These are phyloP conservation scores for Crotalus horridus DNA, from an alignment of 2,113 vertebrate species.

Conservation along the genomic window DNA sequence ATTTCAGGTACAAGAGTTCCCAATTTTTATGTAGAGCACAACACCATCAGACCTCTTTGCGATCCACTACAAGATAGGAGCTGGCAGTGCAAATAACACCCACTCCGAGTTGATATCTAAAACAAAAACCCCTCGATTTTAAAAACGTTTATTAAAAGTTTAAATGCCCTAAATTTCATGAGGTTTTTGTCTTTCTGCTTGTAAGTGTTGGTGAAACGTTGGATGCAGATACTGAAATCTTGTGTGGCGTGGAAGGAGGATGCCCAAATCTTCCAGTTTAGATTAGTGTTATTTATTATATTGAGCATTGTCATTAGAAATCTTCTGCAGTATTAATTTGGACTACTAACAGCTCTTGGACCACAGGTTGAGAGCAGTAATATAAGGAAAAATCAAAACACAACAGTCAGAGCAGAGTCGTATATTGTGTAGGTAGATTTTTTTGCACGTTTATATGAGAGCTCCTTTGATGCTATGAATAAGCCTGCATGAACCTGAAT, in stretches of 20 bases:
- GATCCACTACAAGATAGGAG: not conserved
- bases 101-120: not conserved
- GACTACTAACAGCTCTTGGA: not conserved
- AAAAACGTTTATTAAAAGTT: not conserved
- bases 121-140: not conserved
- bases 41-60: not conserved
- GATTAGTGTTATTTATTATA: not conserved
- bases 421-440: not conserved
- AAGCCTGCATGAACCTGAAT: not conserved
- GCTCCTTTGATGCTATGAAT: not conserved
- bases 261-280: not conserved
- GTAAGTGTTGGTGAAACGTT: not conserved
- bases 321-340: not conserved
- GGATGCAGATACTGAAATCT: not conserved
- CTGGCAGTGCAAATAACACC: not conserved
- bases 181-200: not conserved
- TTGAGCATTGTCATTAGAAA: not conserved
- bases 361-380: not conserved
- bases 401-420: not conserved
- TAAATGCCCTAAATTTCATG: not conserved
- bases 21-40: not conserved
- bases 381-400: not conserved
- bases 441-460: not conserved
- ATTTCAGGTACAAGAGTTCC: not conserved
- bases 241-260: not conserved